Conservation (phyloP, 2,888 invertebrate species). For the Plebejus argus region DNA sequence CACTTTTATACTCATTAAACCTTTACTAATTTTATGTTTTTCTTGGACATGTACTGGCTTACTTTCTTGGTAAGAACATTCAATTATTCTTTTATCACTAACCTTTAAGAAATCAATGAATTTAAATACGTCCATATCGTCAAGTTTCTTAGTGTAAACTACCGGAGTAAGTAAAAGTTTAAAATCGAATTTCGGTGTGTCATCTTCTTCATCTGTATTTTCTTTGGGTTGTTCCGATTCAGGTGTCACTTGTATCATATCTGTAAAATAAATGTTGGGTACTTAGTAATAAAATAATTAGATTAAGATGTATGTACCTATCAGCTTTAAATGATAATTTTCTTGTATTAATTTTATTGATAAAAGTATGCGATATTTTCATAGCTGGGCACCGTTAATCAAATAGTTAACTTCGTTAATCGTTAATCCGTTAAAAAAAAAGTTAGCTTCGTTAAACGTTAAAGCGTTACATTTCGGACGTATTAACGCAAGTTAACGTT, state of each 20-base stretch:
- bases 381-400: too few relatives aligned
- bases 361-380: neutral
- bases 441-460: too few relatives aligned
- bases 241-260: constrained; percentile 32
- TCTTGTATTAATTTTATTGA: neutral
- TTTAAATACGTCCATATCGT: constrained; percentile 58
- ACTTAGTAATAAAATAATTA: neutral
- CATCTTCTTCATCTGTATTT: constrained; percentile 34
- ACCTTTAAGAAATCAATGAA: constrained; percentile 47
- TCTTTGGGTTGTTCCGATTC: constrained; percentile 30
- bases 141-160: constrained; percentile 62
- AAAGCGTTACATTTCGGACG: too few relatives aligned
- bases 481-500: too few relatives aligned
- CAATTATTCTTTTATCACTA: constrained; percentile 49
- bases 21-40: constrained; percentile 2
- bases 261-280: constrained; percentile 37
- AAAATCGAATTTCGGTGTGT: constrained; percentile 55
- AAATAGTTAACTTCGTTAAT: too few relatives aligned
- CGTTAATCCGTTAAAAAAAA: too few relatives aligned
- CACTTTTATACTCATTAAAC: neutral
- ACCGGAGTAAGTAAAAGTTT: constrained; percentile 65
- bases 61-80: constrained; percentile 56
- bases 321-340: too few relatives aligned
- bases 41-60: constrained; percentile 48
- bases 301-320: neutral